Conservation (phyloP, 2,113 vertebrate genomes). For the Redunca redunca region DNA sequence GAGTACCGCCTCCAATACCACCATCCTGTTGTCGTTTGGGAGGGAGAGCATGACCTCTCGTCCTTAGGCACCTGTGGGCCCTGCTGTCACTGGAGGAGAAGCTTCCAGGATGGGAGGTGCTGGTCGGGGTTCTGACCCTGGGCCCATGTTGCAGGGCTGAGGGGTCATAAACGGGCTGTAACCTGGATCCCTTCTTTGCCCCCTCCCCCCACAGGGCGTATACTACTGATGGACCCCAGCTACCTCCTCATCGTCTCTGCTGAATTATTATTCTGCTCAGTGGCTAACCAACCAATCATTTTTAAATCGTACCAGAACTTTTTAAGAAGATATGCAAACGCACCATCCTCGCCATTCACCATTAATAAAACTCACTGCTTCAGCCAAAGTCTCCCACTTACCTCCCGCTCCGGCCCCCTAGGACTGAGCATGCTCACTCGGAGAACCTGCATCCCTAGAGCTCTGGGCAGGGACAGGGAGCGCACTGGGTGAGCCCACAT, state of each 20-base stretch:
- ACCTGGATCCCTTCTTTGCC: not conserved
- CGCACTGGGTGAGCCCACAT: accelerated
- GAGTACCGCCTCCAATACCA: not conserved
- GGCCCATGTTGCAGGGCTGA: not conserved
- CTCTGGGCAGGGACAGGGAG: not conserved
- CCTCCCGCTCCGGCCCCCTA: too few relatives aligned
- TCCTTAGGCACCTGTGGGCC: not conserved
- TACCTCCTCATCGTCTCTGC: not conserved
- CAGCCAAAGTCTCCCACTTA: not conserved
- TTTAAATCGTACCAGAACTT: not conserved
- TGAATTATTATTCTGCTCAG: not conserved
- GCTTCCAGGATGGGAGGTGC: not conserved
- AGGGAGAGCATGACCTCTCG: not conserved
- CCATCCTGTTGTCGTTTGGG: not conserved
- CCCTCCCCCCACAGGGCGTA: not conserved
- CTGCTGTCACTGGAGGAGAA: not conserved
- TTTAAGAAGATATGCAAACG: not conserved
- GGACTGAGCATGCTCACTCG: not conserved
- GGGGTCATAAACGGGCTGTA: not conserved
- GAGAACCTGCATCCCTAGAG: not conserved
- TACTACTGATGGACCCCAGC: slow-evolving; percentile 41
- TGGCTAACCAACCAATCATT: not conserved
- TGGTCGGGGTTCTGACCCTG: not conserved
- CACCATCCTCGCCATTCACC: not conserved
- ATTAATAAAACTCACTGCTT: not conserved